Evolutionary conservation across 2,797 vertebrate species (phyloP).

Genomic region (Linurgus olivaceus): DNA sequence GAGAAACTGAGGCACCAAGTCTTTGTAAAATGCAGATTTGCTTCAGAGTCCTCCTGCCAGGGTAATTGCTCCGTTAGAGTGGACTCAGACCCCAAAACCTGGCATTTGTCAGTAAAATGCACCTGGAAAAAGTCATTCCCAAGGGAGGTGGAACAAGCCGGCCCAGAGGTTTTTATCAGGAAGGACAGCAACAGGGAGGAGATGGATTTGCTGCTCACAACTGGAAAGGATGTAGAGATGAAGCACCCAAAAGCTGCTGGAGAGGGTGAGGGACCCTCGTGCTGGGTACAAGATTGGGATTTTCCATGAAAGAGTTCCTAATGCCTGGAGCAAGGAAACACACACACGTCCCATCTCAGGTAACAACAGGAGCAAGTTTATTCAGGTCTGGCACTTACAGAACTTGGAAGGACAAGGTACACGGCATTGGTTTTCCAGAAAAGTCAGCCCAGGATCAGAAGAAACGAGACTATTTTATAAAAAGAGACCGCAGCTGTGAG

Average conservation of each 20-base stretch:
- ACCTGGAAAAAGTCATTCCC: neutral
- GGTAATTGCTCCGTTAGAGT: fast-evolving
- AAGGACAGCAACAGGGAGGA: neutral
- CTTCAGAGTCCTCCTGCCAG: neutral
- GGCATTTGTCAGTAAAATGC: neutral
- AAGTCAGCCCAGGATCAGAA: constrained; percentile 45
- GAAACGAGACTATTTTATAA: neutral
- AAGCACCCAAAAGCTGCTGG: neutral
- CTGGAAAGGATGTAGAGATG: neutral
- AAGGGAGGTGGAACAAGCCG: neutral
- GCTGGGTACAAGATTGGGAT: neutral
- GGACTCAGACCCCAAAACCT: neutral
- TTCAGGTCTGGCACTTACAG: constrained; percentile 65
- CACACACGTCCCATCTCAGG: constrained; percentile 14
- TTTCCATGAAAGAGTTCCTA: neutral
- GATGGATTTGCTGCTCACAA: neutral
- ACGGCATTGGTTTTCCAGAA: constrained; percentile 23
- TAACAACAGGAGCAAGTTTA: constrained; percentile 66
- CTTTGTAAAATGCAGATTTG: neutral
- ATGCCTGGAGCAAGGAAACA: constrained; percentile 39
- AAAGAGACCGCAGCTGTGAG: constrained; percentile 25
- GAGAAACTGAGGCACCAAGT: neutral
- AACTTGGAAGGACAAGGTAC: constrained; percentile 17
- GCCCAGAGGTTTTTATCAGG: neutral
- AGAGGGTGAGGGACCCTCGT: neutral